Base-by-base conservation (phyloP, 1,140 invertebrate genomes). In the Drosophila littoralis region DNA sequence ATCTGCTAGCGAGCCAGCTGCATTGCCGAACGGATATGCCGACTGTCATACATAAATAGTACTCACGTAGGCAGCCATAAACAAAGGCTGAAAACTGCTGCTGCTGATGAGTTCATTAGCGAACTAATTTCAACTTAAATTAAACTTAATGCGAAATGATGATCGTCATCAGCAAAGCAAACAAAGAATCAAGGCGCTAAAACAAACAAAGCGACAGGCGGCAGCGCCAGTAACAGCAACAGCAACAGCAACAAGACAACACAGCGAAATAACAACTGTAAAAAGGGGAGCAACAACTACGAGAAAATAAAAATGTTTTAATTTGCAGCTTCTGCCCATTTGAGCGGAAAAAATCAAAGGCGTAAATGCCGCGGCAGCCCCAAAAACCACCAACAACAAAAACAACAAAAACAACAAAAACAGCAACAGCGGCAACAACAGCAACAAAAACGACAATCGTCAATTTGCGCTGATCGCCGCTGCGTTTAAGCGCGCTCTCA, bases 71-170 rank as follows among this genome's bases (percentile, higher is more conserved):
- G 33, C 58, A 45, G 48, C 38, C 17, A 79, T 63, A 79, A 82
- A 82, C 69, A 63, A 79, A 60, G 2, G 59, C 60, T 63, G 40
- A 66, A 71, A 64, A 70, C 68, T 76, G 75, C 60, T 22, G 22
- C 22, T 69, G 71, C 73, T 91, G 88, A 91, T 91, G 88, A 89
- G 88, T 91, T 91, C 89, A 91, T 91, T 91, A 91, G 73, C 89
- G 74, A 89, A 89, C 89, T 91, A 91, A 91, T 91, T 91, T 91
- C 78, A 88, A 84, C 78, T 91, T 89, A 84, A 91, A 88, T 91
- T 91, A 89, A 91, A 89, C 83, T 91, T 91, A 91, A 91, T 89
- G 88, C 80, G 84, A 91, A 84, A 77, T 82, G 88, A 91, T 82
- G 88, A 91, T 91, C 83, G 81, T 84, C 88, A 91, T 91, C 89